Evolutionary conservation across 92 coral and sea anemone species (phyloP).

Genomic region (Epizoanthus fatuus): DNA sequence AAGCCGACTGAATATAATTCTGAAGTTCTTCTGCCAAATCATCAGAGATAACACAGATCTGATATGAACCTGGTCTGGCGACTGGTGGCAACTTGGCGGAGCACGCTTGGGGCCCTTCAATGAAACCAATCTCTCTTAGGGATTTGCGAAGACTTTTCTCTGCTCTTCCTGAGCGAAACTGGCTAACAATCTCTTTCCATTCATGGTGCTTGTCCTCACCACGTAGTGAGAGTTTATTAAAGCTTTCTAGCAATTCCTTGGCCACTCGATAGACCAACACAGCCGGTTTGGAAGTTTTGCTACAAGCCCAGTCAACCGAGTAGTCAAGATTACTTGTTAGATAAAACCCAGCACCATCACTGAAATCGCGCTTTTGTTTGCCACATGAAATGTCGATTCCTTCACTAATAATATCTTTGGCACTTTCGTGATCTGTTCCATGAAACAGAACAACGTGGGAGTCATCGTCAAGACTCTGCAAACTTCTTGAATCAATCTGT

Average conservation of each 20-base stretch:
- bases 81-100: constrained; percentile 16
- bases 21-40: constrained; percentile 61
- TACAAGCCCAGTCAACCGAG: constrained; percentile 56
- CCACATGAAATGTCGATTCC: constrained; percentile 63
- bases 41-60: constrained; percentile 67
- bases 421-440: constrained; percentile 81
- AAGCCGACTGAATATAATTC: background rate
- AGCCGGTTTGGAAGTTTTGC: constrained; percentile 70
- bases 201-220: constrained; percentile 20
- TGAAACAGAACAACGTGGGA: constrained; percentile 48
- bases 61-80: constrained; percentile 51
- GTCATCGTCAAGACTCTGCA: constrained; percentile 1
- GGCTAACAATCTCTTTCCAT: constrained; percentile 67
- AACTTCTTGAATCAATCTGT: background rate
- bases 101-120: constrained; percentile 69
- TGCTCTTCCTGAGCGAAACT: constrained; percentile 59
- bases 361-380: constrained; percentile 68
- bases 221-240: constrained; percentile 19
- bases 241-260: constrained; percentile 2
- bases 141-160: constrained; percentile 60
- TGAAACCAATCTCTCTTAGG: constrained; percentile 44
- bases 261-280: constrained; percentile 50
- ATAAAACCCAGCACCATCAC: constrained; percentile 74
- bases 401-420: constrained; percentile 50
- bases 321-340: constrained; percentile 32